phyloP scores from a whole-genome alignment of 2,113 vertebrate species.

The Nicator chloris region DNA sequence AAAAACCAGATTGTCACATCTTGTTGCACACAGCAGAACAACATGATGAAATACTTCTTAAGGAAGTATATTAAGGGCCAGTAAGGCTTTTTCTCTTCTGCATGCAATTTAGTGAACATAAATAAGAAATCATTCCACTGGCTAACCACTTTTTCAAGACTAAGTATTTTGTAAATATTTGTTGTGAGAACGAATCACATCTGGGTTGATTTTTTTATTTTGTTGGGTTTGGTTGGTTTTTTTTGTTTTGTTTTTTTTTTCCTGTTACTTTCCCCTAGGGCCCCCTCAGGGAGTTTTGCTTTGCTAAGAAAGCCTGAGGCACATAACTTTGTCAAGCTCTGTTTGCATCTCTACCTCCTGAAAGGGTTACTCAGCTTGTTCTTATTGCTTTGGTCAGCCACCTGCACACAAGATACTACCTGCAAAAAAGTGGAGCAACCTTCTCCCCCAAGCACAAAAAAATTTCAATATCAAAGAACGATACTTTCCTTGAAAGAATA shows the following conservation, averaged over 20 bases:
- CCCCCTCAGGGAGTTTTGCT: background rate
- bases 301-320: background rate
- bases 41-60: background rate
- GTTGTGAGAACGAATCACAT: background rate
- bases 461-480: fast-evolving
- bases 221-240: background rate
- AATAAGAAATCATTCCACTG: background rate
- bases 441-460: background rate
- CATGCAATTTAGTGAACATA: fast-evolving
- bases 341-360: background rate
- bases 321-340: background rate
- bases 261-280: background rate
- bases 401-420: background rate
- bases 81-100: background rate
- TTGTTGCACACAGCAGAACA: background rate
- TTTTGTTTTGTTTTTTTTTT: background rate
- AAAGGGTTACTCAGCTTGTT: background rate
- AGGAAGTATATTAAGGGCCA: background rate
- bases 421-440: background rate
- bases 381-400: background rate
- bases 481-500: background rate
- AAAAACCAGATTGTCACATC: background rate
- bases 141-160: background rate
- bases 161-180: background rate
- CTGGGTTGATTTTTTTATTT: no score